phyloP scores from a whole-genome alignment of 92 coral and sea anemone genomes.

The Phenganax subtilis region DNA sequence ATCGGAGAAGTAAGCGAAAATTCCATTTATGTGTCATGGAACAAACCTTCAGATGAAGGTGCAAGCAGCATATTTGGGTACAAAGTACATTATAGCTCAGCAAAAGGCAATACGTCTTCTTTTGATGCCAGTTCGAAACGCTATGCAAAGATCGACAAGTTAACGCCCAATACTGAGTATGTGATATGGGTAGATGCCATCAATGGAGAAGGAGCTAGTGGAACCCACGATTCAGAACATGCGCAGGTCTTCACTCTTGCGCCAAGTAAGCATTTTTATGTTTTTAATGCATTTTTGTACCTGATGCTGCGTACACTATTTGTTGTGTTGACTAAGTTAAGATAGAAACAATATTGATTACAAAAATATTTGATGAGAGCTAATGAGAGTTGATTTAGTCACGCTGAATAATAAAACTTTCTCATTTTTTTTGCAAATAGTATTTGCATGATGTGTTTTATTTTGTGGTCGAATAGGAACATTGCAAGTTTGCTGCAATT shows the following conservation, averaged over 20 bases:
- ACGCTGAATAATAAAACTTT: neutral
- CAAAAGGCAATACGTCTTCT: neutral
- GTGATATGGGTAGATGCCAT: constrained; percentile 49
- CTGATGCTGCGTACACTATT: too few relatives aligned
- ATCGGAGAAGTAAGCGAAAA: neutral
- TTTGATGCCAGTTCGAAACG: constrained; percentile 16
- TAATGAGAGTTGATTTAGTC: too few relatives aligned
- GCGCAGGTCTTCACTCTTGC: constrained; percentile 39
- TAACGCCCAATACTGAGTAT: constrained; percentile 54
- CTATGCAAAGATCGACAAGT: constrained; percentile 20
- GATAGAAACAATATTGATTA: too few relatives aligned
- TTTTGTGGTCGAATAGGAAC: neutral
- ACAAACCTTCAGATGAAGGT: constrained; percentile 47
- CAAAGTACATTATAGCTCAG: constrained; percentile 35
- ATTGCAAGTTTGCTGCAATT: neutral
- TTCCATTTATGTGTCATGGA: constrained; percentile 47
- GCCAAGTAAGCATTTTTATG: constrained; percentile 49
- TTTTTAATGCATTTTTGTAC: neutral
- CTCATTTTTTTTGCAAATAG: neutral
- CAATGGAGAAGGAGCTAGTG: constrained; percentile 49
- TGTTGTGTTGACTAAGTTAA: too few relatives aligned
- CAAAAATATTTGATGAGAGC: too few relatives aligned
- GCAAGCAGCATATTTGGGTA: constrained; percentile 42
- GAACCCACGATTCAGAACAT: constrained; percentile 14
- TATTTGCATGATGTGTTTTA: neutral